phyloP scores from a whole-genome alignment of 2,113 vertebrate genomes.

The Apodemus sylvaticus region DNA sequence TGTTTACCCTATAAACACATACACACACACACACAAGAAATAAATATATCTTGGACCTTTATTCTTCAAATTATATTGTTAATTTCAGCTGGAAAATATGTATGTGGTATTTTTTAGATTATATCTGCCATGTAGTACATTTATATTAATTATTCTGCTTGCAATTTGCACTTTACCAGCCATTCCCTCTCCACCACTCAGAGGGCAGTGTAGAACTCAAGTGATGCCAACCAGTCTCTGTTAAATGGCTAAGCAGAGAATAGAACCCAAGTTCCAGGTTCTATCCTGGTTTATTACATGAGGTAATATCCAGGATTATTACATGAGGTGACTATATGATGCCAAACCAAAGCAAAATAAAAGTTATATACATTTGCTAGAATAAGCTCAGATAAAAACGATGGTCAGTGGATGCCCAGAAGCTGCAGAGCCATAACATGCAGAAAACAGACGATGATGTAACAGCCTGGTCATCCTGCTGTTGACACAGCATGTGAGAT shows the following conservation, averaged over 20 bases:
- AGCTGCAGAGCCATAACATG: neutral
- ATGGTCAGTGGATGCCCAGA: neutral
- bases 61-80: neutral
- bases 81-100: neutral
- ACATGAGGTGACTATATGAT: neutral
- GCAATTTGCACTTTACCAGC: neutral
- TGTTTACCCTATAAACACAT: neutral
- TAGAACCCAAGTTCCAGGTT: neutral
- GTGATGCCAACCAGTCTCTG: neutral
- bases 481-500: neutral
- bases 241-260: neutral
- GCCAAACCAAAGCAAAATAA: constrained; percentile 16
- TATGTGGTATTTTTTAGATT: neutral
- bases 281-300: neutral
- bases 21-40: too few species aligned
- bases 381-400: neutral
- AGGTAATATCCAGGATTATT: too few species aligned
- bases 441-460: neutral
- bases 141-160: neutral
- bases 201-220: neutral
- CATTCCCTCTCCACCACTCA: neutral
- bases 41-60: constrained; percentile 2
- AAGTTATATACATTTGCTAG: neutral
- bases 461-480: neutral
- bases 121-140: neutral